Evolutionary conservation across 2,113 vertebrate species (phyloP), one percentile per base, ranked within the genome.

Genomic region (Phoxinus phoxinus): DNA sequence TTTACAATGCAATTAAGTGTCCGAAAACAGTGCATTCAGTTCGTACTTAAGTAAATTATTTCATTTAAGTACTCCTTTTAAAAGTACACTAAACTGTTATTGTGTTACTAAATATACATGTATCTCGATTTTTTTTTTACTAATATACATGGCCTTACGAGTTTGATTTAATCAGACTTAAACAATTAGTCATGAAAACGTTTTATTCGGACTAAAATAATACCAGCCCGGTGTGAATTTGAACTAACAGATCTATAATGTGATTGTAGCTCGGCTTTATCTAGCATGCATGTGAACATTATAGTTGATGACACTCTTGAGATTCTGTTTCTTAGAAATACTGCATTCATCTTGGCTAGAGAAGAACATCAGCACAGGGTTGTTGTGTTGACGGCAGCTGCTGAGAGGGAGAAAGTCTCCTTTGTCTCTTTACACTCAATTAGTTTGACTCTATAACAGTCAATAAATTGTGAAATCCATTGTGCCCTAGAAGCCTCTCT

Each of bases 361-460:
- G n/a, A 83, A 51, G 53, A 78, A 46, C 51, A 63, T 17, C 80
- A 63, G 73, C 30, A 56, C 72, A n/a, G 65, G 35, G 48, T 51
- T 63, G 17, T 48, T 67, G 37, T 79, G 25, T 59, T 11, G 56
- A 37, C 83, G 85, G 88, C 88, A 89, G 88, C 86, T 89, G 84
- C 27, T 75, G 72, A 32, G 56, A 69, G 56, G 35, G 3, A 86
- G 71, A 87, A 87, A 89, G 84, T 7, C 19, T 61, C 81, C 15
- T 87, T 76, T 87, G 75, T 89, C 25, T 82, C 77, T 80, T 59
- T 65, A 56, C 46, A 32, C 58, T 88, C 81, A 59, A 84, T 63
- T 61, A 82, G 53, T 76, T 74, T 27, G 79, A 81, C 59, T 67
- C 37, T 63, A 30, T 81, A 74, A 30, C 23, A 76, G n/a, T 79